phyloP scores from a whole-genome alignment of 1,140 invertebrate genomes.

The Drosophila subobscura region DNA sequence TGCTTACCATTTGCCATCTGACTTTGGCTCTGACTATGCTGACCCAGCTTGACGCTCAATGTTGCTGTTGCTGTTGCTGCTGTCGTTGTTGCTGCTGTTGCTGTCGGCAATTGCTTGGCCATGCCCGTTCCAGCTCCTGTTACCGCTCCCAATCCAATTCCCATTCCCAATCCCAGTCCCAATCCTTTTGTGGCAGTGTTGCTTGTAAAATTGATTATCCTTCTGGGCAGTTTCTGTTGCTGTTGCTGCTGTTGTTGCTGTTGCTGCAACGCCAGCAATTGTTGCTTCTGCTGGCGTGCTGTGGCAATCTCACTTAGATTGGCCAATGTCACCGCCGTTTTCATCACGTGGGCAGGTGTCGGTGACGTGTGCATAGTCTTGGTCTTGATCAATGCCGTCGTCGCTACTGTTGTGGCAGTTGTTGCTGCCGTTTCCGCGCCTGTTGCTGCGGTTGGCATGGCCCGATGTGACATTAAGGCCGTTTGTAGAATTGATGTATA shows the following conservation, averaged over 20 bases:
- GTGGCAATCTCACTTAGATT: constrained; percentile 76
- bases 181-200: constrained; percentile 45
- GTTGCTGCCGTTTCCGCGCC: constrained; percentile 29
- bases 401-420: constrained; percentile 24
- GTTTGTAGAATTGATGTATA: constrained; percentile 82
- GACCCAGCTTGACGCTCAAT: constrained; percentile 12
- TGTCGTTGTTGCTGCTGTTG: constrained; percentile 18
- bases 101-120: constrained; percentile 27
- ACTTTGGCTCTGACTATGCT: constrained; percentile 25
- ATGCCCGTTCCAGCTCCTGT: constrained; percentile 27
- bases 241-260: constrained; percentile 59
- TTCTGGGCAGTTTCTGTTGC: constrained; percentile 61
- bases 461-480: constrained; percentile 79
- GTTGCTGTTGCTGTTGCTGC: constrained; percentile 26
- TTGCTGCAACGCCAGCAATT: constrained; percentile 50
- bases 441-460: constrained; percentile 34
- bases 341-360: constrained; percentile 74
- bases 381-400: constrained; percentile 11
- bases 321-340: constrained; percentile 79
- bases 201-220: constrained; percentile 67
- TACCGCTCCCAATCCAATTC: constrained; percentile 22
- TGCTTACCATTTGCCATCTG: constrained; percentile 69
- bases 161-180: constrained; percentile 41
- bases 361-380: constrained; percentile 47
- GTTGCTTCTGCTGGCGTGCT: constrained; percentile 65